These are phyloP conservation scores for Melanaphis sacchari DNA, from an alignment of 1,140 invertebrate species.

Conservation along the genomic window DNA sequence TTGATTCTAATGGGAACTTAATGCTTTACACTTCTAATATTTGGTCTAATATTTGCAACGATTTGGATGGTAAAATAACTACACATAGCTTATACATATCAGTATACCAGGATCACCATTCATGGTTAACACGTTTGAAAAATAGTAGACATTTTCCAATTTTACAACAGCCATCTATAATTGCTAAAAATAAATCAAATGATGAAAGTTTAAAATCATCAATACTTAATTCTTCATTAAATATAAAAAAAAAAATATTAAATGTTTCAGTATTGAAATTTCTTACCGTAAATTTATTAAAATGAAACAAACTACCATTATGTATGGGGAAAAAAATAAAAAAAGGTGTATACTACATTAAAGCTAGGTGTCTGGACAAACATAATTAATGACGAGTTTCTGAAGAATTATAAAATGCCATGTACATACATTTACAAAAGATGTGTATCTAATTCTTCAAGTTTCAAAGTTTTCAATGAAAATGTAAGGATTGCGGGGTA, in stretches of 20 bases:
- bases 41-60: background rate
- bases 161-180: background rate
- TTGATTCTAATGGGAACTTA: background rate
- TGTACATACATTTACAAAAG: background rate
- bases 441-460: background rate
- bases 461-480: background rate
- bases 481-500: background rate
- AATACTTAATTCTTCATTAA: background rate
- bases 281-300: background rate
- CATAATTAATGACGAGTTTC: background rate
- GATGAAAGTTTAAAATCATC: background rate
- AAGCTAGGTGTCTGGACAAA: background rate
- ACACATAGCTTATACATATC: background rate
- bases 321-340: background rate
- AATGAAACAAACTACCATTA: background rate
- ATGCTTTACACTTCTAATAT: background rate
- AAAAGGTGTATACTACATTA: background rate
- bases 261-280: background rate
- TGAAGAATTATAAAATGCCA: slow-evolving; percentile 11
- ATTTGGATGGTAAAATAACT: background rate
- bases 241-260: background rate
- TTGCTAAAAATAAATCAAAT: background rate
- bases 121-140: background rate
- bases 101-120: background rate
- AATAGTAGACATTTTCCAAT: background rate